These are phyloP conservation scores for Hemiprocne comata DNA, from an alignment of 2,113 vertebrate genomes.

Conservation along the genomic window DNA sequence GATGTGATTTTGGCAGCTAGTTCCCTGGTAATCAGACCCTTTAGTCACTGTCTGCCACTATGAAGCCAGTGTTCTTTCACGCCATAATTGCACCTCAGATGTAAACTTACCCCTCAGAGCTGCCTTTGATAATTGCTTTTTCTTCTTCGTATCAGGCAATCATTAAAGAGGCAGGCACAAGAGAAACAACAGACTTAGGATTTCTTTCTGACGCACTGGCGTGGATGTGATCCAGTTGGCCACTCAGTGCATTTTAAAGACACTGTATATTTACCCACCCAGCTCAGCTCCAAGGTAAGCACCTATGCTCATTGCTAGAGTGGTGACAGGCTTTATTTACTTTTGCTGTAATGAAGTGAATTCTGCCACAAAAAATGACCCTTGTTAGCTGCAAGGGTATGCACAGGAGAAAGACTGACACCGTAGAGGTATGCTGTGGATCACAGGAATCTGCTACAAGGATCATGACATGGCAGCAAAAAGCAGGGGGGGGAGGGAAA, in stretches of 20 bases:
- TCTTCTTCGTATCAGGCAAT: not conserved
- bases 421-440: not conserved
- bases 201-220: constrained; percentile 27
- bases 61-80: constrained; percentile 32
- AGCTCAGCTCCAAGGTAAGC: constrained; percentile 70
- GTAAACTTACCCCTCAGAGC: constrained; percentile 42
- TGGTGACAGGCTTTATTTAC: constrained; percentile 65
- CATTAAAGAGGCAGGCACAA: constrained; percentile 34
- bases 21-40: constrained; percentile 40
- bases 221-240: constrained; percentile 63
- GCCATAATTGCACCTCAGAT: constrained; percentile 1
- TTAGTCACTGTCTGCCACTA: constrained; percentile 55
- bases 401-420: not conserved
- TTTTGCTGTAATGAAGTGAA: constrained; percentile 48
- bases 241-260: constrained; percentile 26
- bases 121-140: constrained; percentile 41
- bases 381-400: not conserved
- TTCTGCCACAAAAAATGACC: not conserved
- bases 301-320: constrained; percentile 16
- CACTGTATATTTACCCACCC: constrained; percentile 53
- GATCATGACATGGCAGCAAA: not conserved
- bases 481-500: not conserved
- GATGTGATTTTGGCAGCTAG: constrained; percentile 24
- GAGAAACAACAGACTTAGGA: constrained; percentile 55
- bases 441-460: not conserved